Conservation (phyloP, 2,797 vertebrate species). For the Paratrypauchen microcephalus region DNA sequence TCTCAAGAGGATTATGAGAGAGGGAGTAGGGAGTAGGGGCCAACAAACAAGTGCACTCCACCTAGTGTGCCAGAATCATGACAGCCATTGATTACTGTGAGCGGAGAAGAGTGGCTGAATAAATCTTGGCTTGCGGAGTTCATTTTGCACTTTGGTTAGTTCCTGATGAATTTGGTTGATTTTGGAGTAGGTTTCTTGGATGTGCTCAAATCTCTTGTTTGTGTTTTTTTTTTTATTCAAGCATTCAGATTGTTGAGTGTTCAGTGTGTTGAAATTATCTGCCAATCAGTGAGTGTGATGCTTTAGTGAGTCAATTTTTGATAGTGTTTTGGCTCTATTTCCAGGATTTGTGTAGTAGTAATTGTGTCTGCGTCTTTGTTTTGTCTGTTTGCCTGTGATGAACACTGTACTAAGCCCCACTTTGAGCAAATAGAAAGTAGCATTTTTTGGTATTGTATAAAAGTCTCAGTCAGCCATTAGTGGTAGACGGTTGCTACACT, state of each 20-base stretch:
- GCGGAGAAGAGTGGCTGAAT: slow-evolving; percentile 32
- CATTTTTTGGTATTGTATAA: neutral
- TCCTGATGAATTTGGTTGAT: neutral
- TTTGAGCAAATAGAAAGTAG: neutral
- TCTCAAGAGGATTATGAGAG: slow-evolving; percentile 26
- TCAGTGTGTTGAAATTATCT: neutral
- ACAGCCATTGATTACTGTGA: slow-evolving; percentile 60
- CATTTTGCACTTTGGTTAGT: slow-evolving; percentile 13
- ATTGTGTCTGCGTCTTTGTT: neutral
- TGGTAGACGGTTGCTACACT: neutral
- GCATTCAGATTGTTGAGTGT: neutral
- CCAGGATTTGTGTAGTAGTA: neutral
- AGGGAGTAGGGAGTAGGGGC: slow-evolving; percentile 20
- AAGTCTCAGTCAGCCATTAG: neutral
- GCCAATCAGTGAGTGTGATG: neutral
- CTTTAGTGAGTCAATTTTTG: neutral
- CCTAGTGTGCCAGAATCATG: slow-evolving; percentile 55
- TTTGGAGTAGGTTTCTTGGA: neutral
- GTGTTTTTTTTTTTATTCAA: neutral
- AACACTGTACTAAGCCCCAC: neutral
- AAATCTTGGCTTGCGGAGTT: slow-evolving; percentile 5
- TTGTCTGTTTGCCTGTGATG: neutral
- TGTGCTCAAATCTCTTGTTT: neutral
- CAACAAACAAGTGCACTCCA: slow-evolving; percentile 59
- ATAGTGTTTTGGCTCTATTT: neutral